Evolutionary conservation across 2,888 invertebrate species (phyloP).

Genomic region (Agapostemon virescens): DNA sequence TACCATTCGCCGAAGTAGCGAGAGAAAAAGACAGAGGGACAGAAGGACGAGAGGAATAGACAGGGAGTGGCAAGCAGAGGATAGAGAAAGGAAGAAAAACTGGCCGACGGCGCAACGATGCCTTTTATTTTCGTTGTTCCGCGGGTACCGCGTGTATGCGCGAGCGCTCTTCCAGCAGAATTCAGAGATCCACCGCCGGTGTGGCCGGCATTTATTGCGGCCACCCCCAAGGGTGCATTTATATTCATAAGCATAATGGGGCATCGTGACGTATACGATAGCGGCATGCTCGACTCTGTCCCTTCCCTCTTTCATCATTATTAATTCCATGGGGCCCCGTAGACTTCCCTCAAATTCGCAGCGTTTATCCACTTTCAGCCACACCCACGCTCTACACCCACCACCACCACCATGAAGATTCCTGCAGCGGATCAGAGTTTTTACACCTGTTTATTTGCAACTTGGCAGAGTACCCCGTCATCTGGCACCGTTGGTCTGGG

Average conservation of each 20-base stretch:
- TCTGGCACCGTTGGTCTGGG: not conserved
- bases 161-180: slow-evolving; percentile 52
- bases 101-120: slow-evolving; percentile 47
- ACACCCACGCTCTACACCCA: not conserved
- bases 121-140: slow-evolving; percentile 60
- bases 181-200: slow-evolving; percentile 66
- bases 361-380: slow-evolving; percentile 13
- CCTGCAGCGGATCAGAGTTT: not conserved
- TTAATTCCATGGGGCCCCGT: slow-evolving; percentile 69
- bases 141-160: slow-evolving; percentile 46
- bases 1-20: slow-evolving; percentile 23
- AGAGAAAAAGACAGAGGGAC: slow-evolving; percentile 34
- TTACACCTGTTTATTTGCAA: slow-evolving; percentile 8
- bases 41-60: slow-evolving; percentile 7
- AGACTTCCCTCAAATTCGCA: slow-evolving; percentile 44
- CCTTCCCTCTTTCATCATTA: slow-evolving; percentile 74
- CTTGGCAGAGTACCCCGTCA: not conserved
- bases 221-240: slow-evolving; percentile 74
- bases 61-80: not conserved
- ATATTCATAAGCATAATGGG: slow-evolving; percentile 79
- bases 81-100: slow-evolving; percentile 51
- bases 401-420: slow-evolving; percentile 17
- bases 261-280: slow-evolving; percentile 67
- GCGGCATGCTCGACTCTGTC: slow-evolving; percentile 59
- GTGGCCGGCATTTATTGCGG: slow-evolving; percentile 73